Evolutionary conservation across 2,888 invertebrate genomes (phyloP).

Genomic region (Reticulitermes lucifugus): DNA sequence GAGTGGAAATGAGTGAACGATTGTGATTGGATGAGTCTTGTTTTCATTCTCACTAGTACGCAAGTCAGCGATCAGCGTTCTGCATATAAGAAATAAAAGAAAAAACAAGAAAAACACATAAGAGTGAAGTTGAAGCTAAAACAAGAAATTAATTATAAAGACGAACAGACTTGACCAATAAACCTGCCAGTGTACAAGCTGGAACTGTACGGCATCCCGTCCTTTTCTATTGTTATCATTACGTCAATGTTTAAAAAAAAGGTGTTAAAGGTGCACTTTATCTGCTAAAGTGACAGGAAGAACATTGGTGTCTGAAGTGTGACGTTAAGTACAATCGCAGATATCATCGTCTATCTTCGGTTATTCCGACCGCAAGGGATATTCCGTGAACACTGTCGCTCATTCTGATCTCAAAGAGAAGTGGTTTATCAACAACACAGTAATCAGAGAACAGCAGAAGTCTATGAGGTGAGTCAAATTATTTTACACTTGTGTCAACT

Average conservation of each 20-base stretch:
- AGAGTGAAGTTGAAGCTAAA: conserved; percentile 8
- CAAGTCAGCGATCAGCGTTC: conserved; percentile 29
- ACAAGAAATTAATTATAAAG: conserved; percentile 25
- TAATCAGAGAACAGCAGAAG: background rate
- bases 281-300: background rate
- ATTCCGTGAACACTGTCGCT: background rate
- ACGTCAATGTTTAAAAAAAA: background rate
- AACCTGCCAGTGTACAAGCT: conserved; percentile 21
- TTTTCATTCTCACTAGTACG: conserved; percentile 27
- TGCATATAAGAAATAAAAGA: conserved; percentile 21
- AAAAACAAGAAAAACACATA: background rate
- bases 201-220: background rate
- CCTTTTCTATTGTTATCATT: background rate
- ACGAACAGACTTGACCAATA: conserved; percentile 32
- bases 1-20: conserved; percentile 26
- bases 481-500: background rate
- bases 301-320: background rate
- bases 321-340: background rate
- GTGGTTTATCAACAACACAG: background rate
- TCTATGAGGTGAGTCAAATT: background rate
- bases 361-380: background rate
- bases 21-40: conserved; percentile 39
- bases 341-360: background rate
- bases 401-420: background rate
- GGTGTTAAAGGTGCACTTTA: background rate